phyloP scores from a whole-genome alignment of 1,140 invertebrate species.

The Lepidotrigona ventralis region DNA sequence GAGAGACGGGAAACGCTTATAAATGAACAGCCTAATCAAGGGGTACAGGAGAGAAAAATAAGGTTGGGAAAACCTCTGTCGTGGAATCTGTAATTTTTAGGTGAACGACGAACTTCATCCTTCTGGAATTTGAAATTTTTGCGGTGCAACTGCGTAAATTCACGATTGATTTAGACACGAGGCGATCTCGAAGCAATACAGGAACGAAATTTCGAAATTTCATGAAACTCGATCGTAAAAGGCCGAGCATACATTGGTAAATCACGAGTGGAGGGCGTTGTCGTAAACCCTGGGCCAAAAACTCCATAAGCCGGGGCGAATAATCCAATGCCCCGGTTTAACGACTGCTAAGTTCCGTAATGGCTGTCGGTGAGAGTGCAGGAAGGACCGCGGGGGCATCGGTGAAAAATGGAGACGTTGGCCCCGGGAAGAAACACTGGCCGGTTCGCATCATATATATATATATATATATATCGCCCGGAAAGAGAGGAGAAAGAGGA shows the following conservation, averaged over 20 bases:
- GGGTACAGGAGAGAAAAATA: too few relatives aligned
- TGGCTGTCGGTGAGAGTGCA: conserved; percentile 40
- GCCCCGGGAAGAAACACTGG: conserved; percentile 52
- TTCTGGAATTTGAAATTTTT: too few relatives aligned
- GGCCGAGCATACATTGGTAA: not conserved
- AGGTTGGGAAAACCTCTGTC: too few relatives aligned
- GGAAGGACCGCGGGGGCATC: conserved; percentile 45
- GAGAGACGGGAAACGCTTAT: too few relatives aligned
- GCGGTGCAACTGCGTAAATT: too few relatives aligned
- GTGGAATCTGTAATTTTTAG: too few relatives aligned
- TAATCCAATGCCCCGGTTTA: conserved; percentile 44
- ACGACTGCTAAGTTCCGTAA: conserved; percentile 55
- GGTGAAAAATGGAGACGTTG: conserved; percentile 52
- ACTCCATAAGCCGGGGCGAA: conserved; percentile 11
- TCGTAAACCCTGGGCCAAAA: not conserved
- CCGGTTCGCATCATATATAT: conserved; percentile 50
- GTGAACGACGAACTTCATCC: too few relatives aligned
- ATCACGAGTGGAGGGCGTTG: not conserved
- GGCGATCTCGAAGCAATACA: too few relatives aligned
- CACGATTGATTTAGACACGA: too few relatives aligned
- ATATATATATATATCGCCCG: conserved; percentile 38
- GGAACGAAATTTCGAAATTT: too few relatives aligned
- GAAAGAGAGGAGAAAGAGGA: not conserved
- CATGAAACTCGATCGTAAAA: not conserved
- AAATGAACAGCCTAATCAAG: too few relatives aligned